Percentiles rank a stretch among this genome's conserved stretches.
These are phyloP conservation scores for Cantharis nigra DNA, from an alignment of 2,888 invertebrate genomes.

Conservation along the genomic window DNA sequence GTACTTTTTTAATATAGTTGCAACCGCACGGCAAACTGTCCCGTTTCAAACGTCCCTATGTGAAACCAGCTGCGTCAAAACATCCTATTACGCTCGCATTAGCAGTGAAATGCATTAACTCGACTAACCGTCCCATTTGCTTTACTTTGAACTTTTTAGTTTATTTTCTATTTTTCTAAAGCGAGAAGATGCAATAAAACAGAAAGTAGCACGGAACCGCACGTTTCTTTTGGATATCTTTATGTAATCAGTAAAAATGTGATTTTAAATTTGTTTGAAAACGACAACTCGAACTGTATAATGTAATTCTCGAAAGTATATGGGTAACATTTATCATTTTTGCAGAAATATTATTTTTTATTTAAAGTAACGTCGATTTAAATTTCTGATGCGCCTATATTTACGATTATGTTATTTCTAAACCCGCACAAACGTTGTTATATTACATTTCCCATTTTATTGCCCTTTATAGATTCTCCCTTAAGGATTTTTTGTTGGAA, in stretches of 20 bases:
- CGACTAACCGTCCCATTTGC: not conserved
- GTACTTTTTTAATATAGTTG: too few species aligned
- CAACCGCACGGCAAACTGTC: too few species aligned
- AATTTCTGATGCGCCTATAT: not conserved
- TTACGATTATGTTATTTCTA: not conserved
- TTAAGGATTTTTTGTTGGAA: not conserved
- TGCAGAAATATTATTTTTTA: not conserved
- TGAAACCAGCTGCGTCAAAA: not conserved
- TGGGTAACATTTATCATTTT: not conserved
- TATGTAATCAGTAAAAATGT: not conserved
- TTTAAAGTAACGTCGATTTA: not conserved
- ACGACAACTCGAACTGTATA: not conserved
- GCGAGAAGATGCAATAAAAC: not conserved
- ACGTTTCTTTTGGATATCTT: not conserved
- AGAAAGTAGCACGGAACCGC: not conserved
- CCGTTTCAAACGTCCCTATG: too few species aligned
- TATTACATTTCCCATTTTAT: conserved; percentile 1
- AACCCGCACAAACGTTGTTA: not conserved
- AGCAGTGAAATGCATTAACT: not conserved
- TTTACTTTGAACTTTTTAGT: not conserved
- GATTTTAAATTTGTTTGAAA: not conserved
- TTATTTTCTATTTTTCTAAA: not conserved
- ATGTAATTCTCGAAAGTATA: not conserved
- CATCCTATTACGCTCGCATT: not conserved
- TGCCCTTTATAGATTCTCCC: conserved; percentile 1